These are phyloP conservation scores for Cynopterus sphinx DNA, from an alignment of 2,797 vertebrate genomes.

Conservation along the genomic window DNA sequence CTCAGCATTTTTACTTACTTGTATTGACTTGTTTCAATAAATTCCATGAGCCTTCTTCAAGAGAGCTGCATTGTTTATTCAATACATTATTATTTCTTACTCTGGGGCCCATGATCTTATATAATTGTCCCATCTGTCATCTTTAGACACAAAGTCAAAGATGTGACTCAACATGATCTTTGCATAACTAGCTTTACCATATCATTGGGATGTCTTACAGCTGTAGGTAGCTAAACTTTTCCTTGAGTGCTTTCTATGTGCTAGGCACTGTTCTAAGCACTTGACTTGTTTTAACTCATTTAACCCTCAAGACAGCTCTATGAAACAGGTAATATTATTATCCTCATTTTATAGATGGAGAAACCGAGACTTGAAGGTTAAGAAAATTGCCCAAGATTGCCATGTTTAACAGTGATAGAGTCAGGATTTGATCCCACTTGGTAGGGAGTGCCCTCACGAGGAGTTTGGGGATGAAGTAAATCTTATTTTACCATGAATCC, in stretches of 20 bases:
- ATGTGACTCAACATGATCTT: background rate
- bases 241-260: background rate
- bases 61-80: background rate
- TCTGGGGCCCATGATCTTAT: background rate
- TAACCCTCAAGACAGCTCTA: background rate
- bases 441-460: background rate
- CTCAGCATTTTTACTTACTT: background rate
- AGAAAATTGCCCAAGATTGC: background rate
- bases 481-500: background rate
- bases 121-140: background rate
- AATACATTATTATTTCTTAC: background rate
- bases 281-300: conserved; percentile 4
- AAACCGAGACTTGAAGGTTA: background rate
- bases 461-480: background rate
- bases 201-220: background rate
- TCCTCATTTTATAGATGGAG: background rate
- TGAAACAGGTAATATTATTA: background rate
- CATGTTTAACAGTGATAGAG: conserved; percentile 7
- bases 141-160: conserved; percentile 25
- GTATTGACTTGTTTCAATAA: background rate
- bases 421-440: background rate
- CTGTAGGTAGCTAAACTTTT: background rate
- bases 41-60: background rate
- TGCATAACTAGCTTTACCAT: background rate
- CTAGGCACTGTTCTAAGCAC: background rate